phyloP scores from a whole-genome alignment of 2,888 invertebrate species.

The Tryphoninae sp. region DNA sequence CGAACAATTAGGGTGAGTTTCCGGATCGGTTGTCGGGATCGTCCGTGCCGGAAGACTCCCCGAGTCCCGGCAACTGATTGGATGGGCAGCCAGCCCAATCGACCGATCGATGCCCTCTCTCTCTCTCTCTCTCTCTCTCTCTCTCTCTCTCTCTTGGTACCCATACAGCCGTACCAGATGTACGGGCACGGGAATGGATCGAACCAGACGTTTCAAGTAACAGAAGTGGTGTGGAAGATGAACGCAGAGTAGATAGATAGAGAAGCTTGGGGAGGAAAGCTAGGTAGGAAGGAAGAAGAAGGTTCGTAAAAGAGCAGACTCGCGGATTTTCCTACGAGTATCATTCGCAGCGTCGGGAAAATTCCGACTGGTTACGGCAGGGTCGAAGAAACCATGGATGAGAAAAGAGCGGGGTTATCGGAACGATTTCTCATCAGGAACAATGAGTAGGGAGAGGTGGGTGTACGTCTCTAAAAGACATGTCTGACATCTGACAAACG shows the following conservation, averaged over 20 bases:
- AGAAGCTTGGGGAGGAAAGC: conserved; percentile 8
- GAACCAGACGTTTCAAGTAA: conserved; percentile 1
- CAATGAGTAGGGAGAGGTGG: not conserved
- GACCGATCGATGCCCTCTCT: conserved; percentile 63
- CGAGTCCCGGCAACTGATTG: conserved; percentile 65
- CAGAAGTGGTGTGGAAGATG: conserved; percentile 15
- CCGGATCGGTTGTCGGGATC: conserved; percentile 65
- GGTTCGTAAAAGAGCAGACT: conserved; percentile 60
- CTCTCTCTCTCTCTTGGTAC: conserved; percentile 24
- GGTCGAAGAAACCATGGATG: conserved; percentile 72
- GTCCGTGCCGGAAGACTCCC: conserved; percentile 63
- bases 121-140: conserved; percentile 19
- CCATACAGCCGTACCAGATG: conserved; percentile 24
- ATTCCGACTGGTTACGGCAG: conserved; percentile 70
- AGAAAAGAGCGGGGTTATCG: conserved; percentile 46
- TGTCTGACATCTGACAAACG: conserved; percentile 15
- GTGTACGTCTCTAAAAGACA: not conserved
- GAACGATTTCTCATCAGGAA: conserved; percentile 19
- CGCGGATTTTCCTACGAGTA: conserved; percentile 68
- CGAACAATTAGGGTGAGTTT: conserved; percentile 66
- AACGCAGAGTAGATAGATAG: conserved; percentile 12
- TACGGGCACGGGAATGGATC: conserved; percentile 22
- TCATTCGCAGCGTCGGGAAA: conserved; percentile 67
- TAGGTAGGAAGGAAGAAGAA: conserved; percentile 46
- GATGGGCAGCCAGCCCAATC: conserved; percentile 67